A percentile compares a stretch with the other conserved stretches of the same genome.
Conservation (phyloP, 2,888 invertebrate species). For the Quadroppia sp. region DNA sequence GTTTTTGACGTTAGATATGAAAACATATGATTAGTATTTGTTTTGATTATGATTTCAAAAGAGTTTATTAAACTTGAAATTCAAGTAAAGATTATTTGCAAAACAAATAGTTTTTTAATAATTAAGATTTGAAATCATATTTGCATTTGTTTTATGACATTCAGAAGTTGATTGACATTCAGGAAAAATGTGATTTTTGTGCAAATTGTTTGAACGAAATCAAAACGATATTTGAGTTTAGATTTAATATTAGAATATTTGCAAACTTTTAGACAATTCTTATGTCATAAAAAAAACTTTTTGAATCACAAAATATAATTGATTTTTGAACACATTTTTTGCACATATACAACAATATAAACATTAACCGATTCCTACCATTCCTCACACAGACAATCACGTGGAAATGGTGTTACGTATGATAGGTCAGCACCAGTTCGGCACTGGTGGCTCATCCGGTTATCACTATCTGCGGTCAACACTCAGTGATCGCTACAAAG, state of each 20-base stretch:
- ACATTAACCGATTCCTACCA: too few relatives aligned
- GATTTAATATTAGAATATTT: not conserved
- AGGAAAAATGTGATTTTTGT: not conserved
- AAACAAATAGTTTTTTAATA: too few relatives aligned
- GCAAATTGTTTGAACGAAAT: not conserved
- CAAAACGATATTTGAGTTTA: not conserved
- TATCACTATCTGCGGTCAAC: constrained; percentile 96
- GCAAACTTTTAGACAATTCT: too few relatives aligned
- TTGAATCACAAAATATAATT: too few relatives aligned
- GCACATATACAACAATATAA: too few relatives aligned
- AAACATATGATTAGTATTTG: not conserved
- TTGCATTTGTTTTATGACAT: too few relatives aligned
- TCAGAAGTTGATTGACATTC: not conserved
- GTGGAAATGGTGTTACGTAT: constrained; percentile 97
- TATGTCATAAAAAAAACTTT: not conserved
- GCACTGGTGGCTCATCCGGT: constrained; percentile 96
- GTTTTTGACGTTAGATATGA: not conserved
- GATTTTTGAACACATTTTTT: too few relatives aligned
- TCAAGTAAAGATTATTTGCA: not conserved
- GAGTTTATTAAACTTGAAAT: constrained; percentile 23
- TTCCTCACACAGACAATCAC: constrained; percentile 80
- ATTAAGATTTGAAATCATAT: too few relatives aligned
- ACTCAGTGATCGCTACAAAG: constrained; percentile 96
- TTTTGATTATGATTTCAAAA: not conserved
- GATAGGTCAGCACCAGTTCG: constrained; percentile 93